These are phyloP conservation scores for Corythornis leucogaster DNA, from an alignment of 2,797 vertebrate species.

Conservation along the genomic window DNA sequence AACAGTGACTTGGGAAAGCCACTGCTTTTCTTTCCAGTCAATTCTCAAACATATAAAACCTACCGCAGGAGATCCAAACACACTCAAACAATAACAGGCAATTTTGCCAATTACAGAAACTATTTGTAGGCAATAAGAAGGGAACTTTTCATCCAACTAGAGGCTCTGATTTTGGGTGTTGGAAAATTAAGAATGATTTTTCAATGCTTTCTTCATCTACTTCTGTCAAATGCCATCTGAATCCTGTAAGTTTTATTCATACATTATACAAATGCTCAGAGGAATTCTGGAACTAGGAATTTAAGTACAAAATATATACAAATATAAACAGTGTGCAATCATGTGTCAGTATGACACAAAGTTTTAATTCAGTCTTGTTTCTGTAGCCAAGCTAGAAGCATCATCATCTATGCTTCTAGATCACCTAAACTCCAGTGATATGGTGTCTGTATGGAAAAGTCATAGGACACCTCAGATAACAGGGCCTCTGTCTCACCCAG, in stretches of 20 bases:
- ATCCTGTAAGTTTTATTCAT: neutral
- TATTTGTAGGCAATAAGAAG: slow-evolving; percentile 53
- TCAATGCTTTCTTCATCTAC: neutral
- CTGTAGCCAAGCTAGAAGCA: neutral
- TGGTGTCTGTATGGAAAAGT: neutral
- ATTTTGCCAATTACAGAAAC: slow-evolving; percentile 60
- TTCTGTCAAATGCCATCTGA: neutral
- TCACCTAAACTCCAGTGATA: neutral
- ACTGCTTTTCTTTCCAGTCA: slow-evolving; percentile 77
- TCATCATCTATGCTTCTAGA: neutral
- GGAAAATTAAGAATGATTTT: slow-evolving; percentile 33
- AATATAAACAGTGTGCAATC: neutral
- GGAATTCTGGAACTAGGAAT: neutral
- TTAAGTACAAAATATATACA: neutral
- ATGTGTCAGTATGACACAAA: neutral
- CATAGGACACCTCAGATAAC: neutral
- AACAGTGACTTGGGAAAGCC: slow-evolving; percentile 68
- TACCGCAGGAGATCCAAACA: slow-evolving; percentile 63
- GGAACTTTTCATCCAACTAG: slow-evolving; percentile 59
- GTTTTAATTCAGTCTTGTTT: neutral
- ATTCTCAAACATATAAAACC: slow-evolving; percentile 67
- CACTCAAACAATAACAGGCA: slow-evolving; percentile 60
- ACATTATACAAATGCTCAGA: neutral
- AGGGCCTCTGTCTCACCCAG: neutral
- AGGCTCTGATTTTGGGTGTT: neutral